Conservation (phyloP, 2,888 invertebrate species). For the Helleia helle region DNA sequence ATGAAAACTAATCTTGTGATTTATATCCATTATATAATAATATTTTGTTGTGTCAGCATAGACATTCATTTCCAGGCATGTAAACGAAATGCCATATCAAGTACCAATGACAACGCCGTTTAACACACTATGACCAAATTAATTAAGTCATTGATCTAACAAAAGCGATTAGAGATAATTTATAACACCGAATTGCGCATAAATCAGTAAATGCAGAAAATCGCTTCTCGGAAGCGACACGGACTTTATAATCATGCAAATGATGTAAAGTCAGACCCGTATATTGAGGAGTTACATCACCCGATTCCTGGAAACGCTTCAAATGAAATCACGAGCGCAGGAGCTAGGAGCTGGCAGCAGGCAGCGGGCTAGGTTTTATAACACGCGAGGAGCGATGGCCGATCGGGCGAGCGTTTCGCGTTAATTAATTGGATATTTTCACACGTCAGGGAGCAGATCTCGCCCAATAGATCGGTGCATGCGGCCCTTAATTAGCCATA, state of each 20-base stretch:
- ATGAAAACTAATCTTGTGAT: no score
- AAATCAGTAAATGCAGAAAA: no score
- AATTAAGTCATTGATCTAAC: no score
- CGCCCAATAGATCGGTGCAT: constrained; percentile 68
- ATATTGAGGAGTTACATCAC: constrained; percentile 22
- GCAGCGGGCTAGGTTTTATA: constrained; percentile 37
- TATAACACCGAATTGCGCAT: no score
- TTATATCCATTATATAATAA: no score
- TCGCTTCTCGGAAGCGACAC: no score
- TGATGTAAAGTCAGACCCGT: constrained; percentile 18
- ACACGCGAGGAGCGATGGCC: constrained; percentile 59
- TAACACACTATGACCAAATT: no score
- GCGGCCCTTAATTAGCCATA: constrained; percentile 70
- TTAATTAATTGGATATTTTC: constrained; percentile 75
- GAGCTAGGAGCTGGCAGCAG: constrained; percentile 16
- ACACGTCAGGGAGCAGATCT: constrained; percentile 72
- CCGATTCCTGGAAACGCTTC: constrained; percentile 31
- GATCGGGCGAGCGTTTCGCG: constrained; percentile 47
- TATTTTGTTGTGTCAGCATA: no score
- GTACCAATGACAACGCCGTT: no score
- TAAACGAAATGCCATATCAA: no score
- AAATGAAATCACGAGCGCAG: constrained; percentile 36
- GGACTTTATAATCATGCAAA: background rate
- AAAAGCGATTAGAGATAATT: no score
- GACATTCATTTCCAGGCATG: no score